Evolutionary conservation across 2,888 invertebrate genomes (phyloP), one percentile per base, ranked within the genome.

Genomic region (Phyllotreta cruciferae): DNA sequence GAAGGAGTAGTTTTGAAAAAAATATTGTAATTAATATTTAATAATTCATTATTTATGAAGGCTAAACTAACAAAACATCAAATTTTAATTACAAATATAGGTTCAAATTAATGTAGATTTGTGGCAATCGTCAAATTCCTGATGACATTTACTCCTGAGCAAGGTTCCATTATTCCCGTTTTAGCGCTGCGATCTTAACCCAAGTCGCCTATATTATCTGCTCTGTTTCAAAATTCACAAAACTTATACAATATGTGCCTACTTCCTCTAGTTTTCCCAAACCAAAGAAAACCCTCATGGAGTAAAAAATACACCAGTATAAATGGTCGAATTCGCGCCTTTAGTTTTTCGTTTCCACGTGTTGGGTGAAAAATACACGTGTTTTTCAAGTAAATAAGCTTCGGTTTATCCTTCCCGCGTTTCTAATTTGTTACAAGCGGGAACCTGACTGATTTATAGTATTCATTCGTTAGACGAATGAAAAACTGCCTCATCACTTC

Each of bases 391-490:
- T 60, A 44, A 44, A 60, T 60, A 60, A 60, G 52, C 35, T 39
- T 52, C 36, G 36, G 50, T 42, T 53, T 37, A 53, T 44, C 14
- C 60, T 60, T 42, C 60, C 53, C 35, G 60, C 44, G 44, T 11
- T 60, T 60, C 60, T 60, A 53, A 60, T 38, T 52, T 53, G 52
- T 60, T 60, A 60, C 52, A 49, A 7, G 52, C 49, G 36, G 44
- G 53, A 44, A 53, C 42, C 60, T 35, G 60, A 37, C 60, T 60
- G 60, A 60, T 60, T 60, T 60, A 60, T 60, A 36, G 52, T 60
- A 38, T 60, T 52, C 52, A 60, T 60, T 60, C 42, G 52, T 60
- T 60, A 53, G 24, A 44, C 10, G 60, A 60, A 60, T 53, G 60
- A 53, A 60, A 60, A 60, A 60, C 9, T 60, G 52, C 52, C 14